phyloP scores from a whole-genome alignment of 2,888 invertebrate species.

The Coleophora deauratella region DNA sequence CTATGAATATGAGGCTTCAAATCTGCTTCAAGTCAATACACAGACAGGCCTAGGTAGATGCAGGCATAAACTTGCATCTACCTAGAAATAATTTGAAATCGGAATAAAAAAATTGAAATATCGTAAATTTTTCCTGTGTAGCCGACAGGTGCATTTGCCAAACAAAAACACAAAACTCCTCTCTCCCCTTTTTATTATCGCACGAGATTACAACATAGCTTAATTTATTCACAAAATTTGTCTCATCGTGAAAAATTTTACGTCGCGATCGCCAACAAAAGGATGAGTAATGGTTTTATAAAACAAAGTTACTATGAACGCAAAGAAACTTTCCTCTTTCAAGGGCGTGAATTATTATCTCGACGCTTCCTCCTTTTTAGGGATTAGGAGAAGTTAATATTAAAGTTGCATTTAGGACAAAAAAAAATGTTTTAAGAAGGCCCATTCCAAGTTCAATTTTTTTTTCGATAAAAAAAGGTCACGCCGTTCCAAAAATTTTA shows the following conservation, averaged over 20 bases:
- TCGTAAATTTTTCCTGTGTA: conserved; percentile 6
- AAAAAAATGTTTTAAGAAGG: no score
- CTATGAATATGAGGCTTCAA: no score
- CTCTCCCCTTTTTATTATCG: conserved; percentile 41
- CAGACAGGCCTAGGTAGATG: no score
- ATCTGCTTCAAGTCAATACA: no score
- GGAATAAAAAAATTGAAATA: no score
- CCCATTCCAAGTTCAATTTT: no score
- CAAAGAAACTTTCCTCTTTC: conserved; percentile 56
- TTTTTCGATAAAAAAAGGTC: no score
- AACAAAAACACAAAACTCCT: conserved; percentile 27
- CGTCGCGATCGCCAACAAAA: conserved; percentile 66
- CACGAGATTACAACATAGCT: conserved; percentile 62
- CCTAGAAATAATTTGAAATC: no score
- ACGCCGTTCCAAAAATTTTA: conserved; percentile 14
- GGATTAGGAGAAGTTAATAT: conserved; percentile 27
- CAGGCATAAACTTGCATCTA: no score
- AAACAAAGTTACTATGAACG: conserved; percentile 65
- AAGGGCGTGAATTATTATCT: conserved; percentile 65
- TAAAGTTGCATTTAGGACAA: conserved; percentile 4
- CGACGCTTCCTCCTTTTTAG: conserved; percentile 32
- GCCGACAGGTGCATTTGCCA: conserved; percentile 26
- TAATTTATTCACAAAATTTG: conserved; percentile 72
- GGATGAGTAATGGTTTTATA: conserved; percentile 65
- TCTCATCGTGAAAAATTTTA: conserved; percentile 69